Conservation (phyloP, 2,113 vertebrate species). For the Copsychus sechellarum region DNA sequence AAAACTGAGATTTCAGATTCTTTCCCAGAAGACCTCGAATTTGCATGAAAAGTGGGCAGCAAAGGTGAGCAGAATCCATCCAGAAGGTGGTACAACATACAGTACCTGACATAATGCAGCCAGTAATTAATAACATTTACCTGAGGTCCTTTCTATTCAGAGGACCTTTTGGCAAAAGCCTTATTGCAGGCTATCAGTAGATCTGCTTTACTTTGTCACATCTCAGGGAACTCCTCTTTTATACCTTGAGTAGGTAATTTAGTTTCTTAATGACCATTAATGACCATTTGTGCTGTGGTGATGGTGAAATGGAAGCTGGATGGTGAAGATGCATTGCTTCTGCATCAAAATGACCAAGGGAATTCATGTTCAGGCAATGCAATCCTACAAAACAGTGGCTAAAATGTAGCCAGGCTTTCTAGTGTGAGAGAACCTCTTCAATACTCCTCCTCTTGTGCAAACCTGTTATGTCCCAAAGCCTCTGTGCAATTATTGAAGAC, state of each 20-base stretch:
- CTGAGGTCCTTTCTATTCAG: background rate
- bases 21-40: background rate
- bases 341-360: background rate
- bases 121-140: background rate
- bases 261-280: background rate
- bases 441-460: background rate
- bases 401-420: background rate
- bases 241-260: background rate
- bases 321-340: background rate
- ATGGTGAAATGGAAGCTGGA: background rate
- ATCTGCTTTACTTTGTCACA: background rate
- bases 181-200: background rate
- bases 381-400: background rate
- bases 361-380: background rate
- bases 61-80: background rate
- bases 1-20: background rate
- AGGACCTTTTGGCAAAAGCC: background rate
- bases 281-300: background rate
- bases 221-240: background rate
- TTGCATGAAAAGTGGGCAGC: background rate
- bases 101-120: background rate
- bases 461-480: background rate
- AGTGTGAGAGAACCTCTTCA: background rate
- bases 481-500: background rate
- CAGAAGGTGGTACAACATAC: background rate